Evolutionary conservation across 2,888 invertebrate genomes (phyloP).

Genomic region (Chrysopilus asiliformis): DNA sequence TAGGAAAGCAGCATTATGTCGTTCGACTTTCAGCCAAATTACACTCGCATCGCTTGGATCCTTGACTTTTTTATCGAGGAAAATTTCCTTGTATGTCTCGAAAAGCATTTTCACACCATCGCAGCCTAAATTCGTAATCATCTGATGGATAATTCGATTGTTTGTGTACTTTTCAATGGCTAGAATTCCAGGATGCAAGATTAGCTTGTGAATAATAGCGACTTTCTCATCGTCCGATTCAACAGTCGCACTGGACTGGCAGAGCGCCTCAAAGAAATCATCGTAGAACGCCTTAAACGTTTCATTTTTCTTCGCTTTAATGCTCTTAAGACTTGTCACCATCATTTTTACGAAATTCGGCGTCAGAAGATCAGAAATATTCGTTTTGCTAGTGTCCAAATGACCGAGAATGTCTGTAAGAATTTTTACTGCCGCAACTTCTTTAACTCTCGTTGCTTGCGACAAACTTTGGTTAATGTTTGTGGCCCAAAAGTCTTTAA

Average conservation of each 20-base stretch:
- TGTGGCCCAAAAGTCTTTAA: conserved; percentile 44
- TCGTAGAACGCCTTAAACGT: conserved; percentile 33
- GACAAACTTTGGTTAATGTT: conserved; percentile 37
- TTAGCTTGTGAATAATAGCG: conserved; percentile 45
- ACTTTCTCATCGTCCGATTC: conserved; percentile 41
- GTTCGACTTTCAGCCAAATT: conserved; percentile 54
- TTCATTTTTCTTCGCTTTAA: conserved; percentile 22
- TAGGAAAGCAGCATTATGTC: conserved; percentile 49
- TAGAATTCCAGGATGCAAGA: conserved; percentile 56
- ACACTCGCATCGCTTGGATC: conserved; percentile 28
- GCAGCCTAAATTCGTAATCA: conserved; percentile 45
- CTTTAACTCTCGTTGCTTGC: conserved; percentile 45
- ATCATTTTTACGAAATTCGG: conserved; percentile 51
- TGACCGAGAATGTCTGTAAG: conserved; percentile 42
- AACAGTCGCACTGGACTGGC: conserved; percentile 39
- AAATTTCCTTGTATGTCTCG: conserved; percentile 46
- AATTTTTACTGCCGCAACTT: conserved; percentile 46
- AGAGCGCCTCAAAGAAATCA: conserved; percentile 36
- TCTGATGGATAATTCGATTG: conserved; percentile 47
- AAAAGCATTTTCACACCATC: conserved; percentile 51
- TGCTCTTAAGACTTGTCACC: conserved; percentile 47
- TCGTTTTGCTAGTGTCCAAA: conserved; percentile 36
- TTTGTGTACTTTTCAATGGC: conserved; percentile 61
- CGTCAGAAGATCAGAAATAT: conserved; percentile 45
- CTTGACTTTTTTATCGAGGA: conserved; percentile 42